Base-by-base conservation (phyloP, 2,113 vertebrate genomes). In the Pantherophis guttatus region DNA sequence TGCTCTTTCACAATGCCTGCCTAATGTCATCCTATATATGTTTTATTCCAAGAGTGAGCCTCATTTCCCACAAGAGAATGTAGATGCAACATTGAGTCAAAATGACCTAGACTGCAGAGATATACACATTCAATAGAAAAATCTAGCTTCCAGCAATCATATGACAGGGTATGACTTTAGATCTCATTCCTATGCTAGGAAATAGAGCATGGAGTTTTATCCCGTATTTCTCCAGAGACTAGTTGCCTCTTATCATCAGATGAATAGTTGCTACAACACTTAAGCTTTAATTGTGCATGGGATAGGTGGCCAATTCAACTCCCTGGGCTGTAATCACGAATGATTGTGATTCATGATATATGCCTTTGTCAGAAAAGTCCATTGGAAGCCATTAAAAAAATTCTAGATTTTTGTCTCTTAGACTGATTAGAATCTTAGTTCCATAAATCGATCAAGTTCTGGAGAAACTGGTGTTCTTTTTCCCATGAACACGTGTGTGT, bases 401-500 rank as follows among this genome's bases (percentile, higher is more conserved):
- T 55, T 44, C 92, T 94, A 87, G 70, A 52, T 6, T 59, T 59
- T 92, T 94, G 93, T 87, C 85, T 95, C 92, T 96, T 90, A 96
- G 95, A 93, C 94, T 96, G 95, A 97, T 97, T 97, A 97, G 95
- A 97, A 98, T 97, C 95, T 97, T 97, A 95, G 95, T 98, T 97
- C 97, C 96, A 95, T 96, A 87, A 95, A 95, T 97, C 97, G 97
- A 98, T 98, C 97, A 97, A 97, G 97, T 97, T 97, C 96, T 97
- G 95, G 86, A 97, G 97, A 97, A 98, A 98, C 95, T 96, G 96
- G 96, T 95, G 97, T 96, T 96, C 94, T 95, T 97, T 97, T 97
- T 97, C 98, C 97, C 97, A 97, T 97, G 97, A 98, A 97, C 97
- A 97, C 96, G 97, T 39, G 39, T 39, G 39, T 39, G 39, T 39